These are phyloP conservation scores for Bufo gargarizans DNA, from an alignment of 2,113 vertebrate genomes.

Conservation along the genomic window DNA sequence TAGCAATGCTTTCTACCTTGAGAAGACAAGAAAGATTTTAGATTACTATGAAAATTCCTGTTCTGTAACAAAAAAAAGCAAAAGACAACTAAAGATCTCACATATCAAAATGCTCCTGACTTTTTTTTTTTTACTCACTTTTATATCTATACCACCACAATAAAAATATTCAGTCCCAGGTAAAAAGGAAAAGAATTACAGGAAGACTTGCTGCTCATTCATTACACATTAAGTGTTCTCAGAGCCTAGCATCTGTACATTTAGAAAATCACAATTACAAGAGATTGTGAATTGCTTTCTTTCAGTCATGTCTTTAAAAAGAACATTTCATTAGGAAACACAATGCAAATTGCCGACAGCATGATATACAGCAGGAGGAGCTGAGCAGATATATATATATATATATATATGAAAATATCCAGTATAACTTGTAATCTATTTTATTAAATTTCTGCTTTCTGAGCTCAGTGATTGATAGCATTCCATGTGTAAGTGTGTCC, in stretches of 20 bases:
- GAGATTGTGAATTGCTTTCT: not conserved
- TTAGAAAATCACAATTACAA: not conserved
- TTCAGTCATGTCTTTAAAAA: too few relatives aligned
- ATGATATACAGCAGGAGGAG: too few relatives aligned
- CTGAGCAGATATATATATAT: too few relatives aligned
- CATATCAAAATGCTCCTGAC: constrained; percentile 16
- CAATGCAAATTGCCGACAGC: not conserved
- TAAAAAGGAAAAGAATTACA: constrained; percentile 1
- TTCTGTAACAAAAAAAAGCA: not conserved
- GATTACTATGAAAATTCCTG: constrained; percentile 6
- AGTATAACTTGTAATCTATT: too few relatives aligned
- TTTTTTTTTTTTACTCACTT: constrained; percentile 7
- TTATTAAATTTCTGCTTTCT: too few relatives aligned
- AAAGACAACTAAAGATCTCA: constrained; percentile 23
- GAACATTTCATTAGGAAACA: not conserved
- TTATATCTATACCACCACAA: not conserved
- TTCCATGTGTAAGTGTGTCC: too few relatives aligned
- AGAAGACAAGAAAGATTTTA: constrained; percentile 27
- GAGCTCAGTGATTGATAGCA: too few relatives aligned
- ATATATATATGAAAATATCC: too few relatives aligned
- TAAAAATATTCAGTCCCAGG: not conserved
- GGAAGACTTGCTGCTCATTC: not conserved
- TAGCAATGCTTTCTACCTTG: constrained; percentile 15
- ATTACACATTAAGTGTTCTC: not conserved
- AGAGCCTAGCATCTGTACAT: not conserved